Conservation (phyloP, 2,888 invertebrate species). For the Lycocerus yunnanus region DNA sequence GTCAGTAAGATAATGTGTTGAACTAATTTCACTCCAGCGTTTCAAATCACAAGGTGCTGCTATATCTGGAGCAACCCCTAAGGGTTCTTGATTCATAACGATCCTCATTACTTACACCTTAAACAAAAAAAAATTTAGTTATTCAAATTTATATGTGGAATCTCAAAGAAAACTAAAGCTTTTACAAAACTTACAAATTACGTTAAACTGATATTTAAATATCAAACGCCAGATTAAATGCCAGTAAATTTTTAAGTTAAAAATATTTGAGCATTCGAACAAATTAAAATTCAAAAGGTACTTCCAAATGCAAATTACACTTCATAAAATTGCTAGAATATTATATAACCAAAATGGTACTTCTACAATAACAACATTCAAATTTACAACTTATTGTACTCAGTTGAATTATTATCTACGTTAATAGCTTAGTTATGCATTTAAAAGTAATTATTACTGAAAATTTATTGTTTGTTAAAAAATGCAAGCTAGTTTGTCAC, state of each 20-base stretch:
- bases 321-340: neutral
- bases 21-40: constrained; percentile 62
- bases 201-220: neutral
- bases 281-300: neutral
- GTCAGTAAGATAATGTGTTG: constrained; percentile 60
- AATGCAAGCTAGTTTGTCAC: neutral
- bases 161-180: neutral
- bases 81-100: constrained; percentile 61
- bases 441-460: neutral
- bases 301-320: neutral
- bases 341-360: neutral
- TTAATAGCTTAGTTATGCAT: neutral
- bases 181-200: neutral
- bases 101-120: constrained; percentile 58
- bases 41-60: constrained; percentile 61
- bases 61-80: constrained; percentile 63
- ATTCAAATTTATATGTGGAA: neutral
- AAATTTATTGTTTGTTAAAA: neutral
- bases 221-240: neutral
- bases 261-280: neutral
- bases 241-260: neutral
- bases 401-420: neutral
- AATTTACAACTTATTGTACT: neutral
- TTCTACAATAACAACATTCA: neutral
- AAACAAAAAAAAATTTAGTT: constrained; percentile 6